Evolutionary conservation across 2,888 invertebrate genomes (phyloP), one percentile per base, ranked within the genome.

Genomic region (Drosophila ezoana): DNA sequence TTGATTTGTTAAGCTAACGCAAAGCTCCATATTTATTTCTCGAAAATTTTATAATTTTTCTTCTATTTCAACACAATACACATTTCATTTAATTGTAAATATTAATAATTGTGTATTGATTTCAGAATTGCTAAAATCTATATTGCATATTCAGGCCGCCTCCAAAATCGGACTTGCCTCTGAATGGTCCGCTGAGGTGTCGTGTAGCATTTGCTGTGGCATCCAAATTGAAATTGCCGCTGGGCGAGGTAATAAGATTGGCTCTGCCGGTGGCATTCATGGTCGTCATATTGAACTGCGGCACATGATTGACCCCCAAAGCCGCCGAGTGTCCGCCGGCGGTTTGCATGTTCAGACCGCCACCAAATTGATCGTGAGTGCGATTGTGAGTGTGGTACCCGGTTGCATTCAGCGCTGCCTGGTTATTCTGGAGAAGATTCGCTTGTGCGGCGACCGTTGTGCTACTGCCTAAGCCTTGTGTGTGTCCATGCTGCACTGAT

Each of bases 221-320:
- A 70, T 83, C 81, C 41, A 91, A 28, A n/a, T 89, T 81, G 1
- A 88, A 60, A 4, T 82, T 76, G 14, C 82, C 71, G 73, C 77
- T 81, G 5, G 77, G 66, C 3, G 91, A 91, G 9, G 65, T 75
- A 66, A 82, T 79, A 1, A 91, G 58, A 56, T 91, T 91, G 1
- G 86, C 90, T 4, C 32, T 81, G 3, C 80, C 90, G 2, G 48
- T 61, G 20, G 87, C 78, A 47, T 83, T 76, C 47, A 85, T 62
- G 0, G 78, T 79, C 9, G 84, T 90, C 68, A 85, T 74, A 56
- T 90, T 72, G 14, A 76, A 68, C 49, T 90, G 69, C 3, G 91
- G 90, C 18, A 90, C 73, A 18, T 80, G 82, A 41, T 64, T 80
- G 3, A 84, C 76, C 3, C 87, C 87, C 59, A 90, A 3, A 0